These are phyloP conservation scores for Gambelia wislizenii DNA, from an alignment of 2,797 vertebrate genomes.

Conservation along the genomic window DNA sequence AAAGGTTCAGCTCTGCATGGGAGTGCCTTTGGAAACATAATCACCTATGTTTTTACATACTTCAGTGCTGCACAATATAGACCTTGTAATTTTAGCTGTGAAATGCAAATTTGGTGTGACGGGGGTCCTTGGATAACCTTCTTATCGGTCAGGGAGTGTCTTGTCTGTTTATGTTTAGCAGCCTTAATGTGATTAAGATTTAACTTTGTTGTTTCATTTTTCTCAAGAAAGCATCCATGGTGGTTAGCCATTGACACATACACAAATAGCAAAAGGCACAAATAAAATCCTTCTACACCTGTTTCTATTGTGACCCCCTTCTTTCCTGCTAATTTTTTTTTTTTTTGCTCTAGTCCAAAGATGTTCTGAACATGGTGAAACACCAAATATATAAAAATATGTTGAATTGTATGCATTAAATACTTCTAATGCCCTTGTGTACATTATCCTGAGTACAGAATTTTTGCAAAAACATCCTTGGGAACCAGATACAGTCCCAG, in stretches of 20 bases:
- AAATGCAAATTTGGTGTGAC: background rate
- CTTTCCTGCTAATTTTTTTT: background rate
- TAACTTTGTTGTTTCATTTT: background rate
- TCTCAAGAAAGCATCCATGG: background rate
- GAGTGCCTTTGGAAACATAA: background rate
- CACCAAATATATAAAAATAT: background rate
- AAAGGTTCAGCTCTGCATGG: background rate
- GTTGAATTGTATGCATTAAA: background rate
- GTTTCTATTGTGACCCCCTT: background rate
- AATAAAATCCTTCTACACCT: background rate
- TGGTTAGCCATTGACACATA: background rate
- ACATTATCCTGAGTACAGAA: background rate
- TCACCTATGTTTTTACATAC: background rate
- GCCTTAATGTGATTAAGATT: background rate
- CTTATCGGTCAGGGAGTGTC: background rate
- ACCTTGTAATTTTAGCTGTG: background rate
- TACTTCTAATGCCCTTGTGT: background rate
- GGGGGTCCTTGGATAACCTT: background rate
- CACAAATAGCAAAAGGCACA: background rate
- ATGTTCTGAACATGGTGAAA: background rate
- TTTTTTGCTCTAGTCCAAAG: background rate
- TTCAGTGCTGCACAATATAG: background rate
- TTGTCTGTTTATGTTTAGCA: background rate
- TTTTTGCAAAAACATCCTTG: too few species aligned
- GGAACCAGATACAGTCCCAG: too few species aligned